A percentile compares a stretch with the other conserved stretches of the same genome.
phyloP scores from a whole-genome alignment of 1,140 invertebrate species.

The Harpegnathos saltator region DNA sequence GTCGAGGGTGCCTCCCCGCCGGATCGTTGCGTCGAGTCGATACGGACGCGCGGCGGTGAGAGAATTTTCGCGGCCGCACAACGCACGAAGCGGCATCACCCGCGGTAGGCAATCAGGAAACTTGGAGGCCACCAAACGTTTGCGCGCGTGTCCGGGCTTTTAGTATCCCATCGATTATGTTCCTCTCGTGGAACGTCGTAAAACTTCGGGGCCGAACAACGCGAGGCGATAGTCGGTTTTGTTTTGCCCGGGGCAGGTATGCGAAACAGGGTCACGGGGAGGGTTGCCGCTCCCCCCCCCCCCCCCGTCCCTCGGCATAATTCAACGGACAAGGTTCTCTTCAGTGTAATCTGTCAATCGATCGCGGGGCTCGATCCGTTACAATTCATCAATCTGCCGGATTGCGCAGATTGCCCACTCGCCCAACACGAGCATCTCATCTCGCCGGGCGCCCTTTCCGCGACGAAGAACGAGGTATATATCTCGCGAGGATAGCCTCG shows the following conservation, averaged over 20 bases:
- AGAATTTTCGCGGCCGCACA: slow-evolving; percentile 9
- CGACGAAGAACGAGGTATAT: too few relatives aligned
- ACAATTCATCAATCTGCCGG: slow-evolving; percentile 9
- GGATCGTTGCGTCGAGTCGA: background rate
- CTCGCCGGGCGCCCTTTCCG: too few relatives aligned
- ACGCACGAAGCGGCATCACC: too few relatives aligned
- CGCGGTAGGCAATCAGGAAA: too few relatives aligned
- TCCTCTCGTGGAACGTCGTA: slow-evolving; percentile 67
- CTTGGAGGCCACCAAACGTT: slow-evolving; percentile 38
- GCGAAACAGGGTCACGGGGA: slow-evolving; percentile 61
- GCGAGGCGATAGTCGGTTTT: slow-evolving; percentile 38
- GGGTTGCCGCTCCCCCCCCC: too few relatives aligned
- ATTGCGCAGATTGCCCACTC: too few relatives aligned
- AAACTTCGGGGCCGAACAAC: slow-evolving; percentile 66
- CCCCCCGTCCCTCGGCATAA: slow-evolving; percentile 17
- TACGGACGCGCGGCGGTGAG: background rate
- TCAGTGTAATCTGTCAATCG: slow-evolving; percentile 27
- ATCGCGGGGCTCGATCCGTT: background rate
- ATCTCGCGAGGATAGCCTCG: slow-evolving; percentile 18
- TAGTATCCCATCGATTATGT: slow-evolving; percentile 65
- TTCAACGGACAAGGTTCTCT: slow-evolving; percentile 62
- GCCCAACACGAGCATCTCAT: too few relatives aligned
- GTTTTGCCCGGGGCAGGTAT: slow-evolving; percentile 61
- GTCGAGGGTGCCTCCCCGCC: too few relatives aligned
- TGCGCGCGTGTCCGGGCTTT: slow-evolving; percentile 47